Evolutionary conservation across 2,797 vertebrate genomes (phyloP).

Genomic region (Cirrhinus molitorella): DNA sequence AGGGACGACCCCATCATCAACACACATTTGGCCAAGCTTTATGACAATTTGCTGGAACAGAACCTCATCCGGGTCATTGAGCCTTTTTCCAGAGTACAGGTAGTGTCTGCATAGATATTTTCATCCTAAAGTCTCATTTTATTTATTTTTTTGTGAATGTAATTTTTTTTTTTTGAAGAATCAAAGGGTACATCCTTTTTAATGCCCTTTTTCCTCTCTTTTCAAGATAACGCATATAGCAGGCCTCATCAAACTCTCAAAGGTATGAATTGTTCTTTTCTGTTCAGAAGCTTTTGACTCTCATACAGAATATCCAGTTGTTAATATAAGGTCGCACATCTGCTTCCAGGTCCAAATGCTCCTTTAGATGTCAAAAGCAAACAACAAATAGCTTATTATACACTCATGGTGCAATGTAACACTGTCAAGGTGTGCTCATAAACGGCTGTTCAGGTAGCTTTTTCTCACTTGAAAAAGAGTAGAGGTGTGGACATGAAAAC

Average conservation of each 20-base stretch:
- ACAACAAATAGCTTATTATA: background rate
- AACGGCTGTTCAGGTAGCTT: background rate
- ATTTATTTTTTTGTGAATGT: background rate
- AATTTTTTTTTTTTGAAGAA: background rate
- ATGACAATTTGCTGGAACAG: constrained; percentile 97
- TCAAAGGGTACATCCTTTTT: background rate
- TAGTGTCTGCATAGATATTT: constrained; percentile 61
- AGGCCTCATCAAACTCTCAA: constrained; percentile 94
- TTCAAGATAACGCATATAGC: constrained; percentile 96
- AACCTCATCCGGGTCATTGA: constrained; percentile 98
- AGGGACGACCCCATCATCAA: constrained; percentile 97
- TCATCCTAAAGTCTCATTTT: background rate
- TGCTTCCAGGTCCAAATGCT: background rate
- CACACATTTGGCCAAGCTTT: constrained; percentile 94
- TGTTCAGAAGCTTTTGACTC: background rate
- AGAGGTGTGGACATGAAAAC: background rate
- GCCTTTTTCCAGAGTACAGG: constrained; percentile 98
- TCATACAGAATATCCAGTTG: background rate
- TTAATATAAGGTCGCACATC: background rate
- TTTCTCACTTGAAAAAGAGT: background rate
- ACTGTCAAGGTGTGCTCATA: background rate
- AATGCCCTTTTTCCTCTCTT: background rate
- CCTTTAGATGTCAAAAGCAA: background rate
- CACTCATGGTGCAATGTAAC: background rate
- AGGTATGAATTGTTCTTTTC: constrained; percentile 80